Conservation (phyloP, 2,888 invertebrate species). For the Patella caerulea region DNA sequence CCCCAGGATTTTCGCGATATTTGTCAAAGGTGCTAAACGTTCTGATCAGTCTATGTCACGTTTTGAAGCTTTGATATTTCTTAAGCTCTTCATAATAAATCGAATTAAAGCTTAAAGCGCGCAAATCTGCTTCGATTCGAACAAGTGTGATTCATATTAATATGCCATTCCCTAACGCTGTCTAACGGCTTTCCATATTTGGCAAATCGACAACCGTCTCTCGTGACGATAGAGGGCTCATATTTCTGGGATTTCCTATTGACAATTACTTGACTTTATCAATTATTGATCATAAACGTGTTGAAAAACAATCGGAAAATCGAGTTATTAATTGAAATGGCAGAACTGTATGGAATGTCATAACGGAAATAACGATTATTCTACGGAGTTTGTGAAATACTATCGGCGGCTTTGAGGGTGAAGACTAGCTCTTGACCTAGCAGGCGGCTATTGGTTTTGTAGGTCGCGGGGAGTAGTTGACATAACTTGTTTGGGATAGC, state of each 20-base stretch:
- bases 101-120: no score
- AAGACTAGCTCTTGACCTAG: not conserved
- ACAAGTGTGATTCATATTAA: no score
- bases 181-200: conserved; percentile 37
- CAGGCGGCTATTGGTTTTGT: no score
- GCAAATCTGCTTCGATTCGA: no score
- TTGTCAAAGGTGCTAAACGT: no score
- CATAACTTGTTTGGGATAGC: no score
- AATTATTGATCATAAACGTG: not conserved
- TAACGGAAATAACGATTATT: no score
- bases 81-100: no score
- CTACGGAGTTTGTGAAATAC: not conserved
- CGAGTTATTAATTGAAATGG: not conserved
- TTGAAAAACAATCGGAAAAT: not conserved
- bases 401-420: not conserved
- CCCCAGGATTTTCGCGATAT: no score
- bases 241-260: conserved; percentile 32
- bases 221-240: conserved; percentile 28
- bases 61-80: no score
- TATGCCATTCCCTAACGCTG: not conserved
- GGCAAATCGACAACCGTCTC: conserved; percentile 34
- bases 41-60: no score
- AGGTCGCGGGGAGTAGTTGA: no score
- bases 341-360: not conserved
- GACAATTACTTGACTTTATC: not conserved